These are phyloP conservation scores for Chanos chanos DNA, from an alignment of 2,797 vertebrate species.

Conservation along the genomic window DNA sequence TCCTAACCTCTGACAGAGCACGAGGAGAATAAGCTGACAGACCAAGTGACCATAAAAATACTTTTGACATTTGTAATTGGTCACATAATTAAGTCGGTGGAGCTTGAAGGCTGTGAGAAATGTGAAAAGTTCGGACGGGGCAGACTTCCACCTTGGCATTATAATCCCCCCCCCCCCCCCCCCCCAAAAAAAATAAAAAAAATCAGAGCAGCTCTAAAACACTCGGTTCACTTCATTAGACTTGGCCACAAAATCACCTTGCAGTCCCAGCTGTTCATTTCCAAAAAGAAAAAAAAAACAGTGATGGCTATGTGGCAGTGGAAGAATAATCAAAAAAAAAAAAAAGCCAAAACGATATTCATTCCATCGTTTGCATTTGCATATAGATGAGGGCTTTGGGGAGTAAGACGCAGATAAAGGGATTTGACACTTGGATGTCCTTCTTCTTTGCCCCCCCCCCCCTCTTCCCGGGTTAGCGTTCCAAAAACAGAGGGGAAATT, in stretches of 20 bases:
- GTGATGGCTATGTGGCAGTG: neutral
- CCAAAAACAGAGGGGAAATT: too few relatives aligned
- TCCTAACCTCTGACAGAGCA: neutral
- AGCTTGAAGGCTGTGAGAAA: conserved; percentile 13
- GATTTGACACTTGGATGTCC: conserved; percentile 30
- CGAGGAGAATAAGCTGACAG: neutral
- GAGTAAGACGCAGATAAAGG: conserved; percentile 28
- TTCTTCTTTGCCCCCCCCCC: conserved; percentile 11
- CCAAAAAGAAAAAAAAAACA: conserved; percentile 24
- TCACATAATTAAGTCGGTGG: conserved; percentile 11
- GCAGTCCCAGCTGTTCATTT: conserved; percentile 33
- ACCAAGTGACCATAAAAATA: conserved; percentile 8
- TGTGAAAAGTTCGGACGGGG: neutral
- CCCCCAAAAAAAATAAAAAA: neutral
- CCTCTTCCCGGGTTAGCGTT: neutral
- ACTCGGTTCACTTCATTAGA: conserved; percentile 2
- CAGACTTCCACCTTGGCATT: neutral
- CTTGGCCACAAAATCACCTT: neutral
- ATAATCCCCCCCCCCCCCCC: neutral
- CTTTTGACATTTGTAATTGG: conserved; percentile 9
- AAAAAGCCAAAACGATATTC: neutral
- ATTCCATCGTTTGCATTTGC: conserved; percentile 46
- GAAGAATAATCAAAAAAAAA: too few relatives aligned
- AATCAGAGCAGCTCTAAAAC: neutral
- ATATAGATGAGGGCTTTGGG: conserved; percentile 44